phyloP scores from a whole-genome alignment of 2,888 invertebrate species.

The Megamerina dolium region DNA sequence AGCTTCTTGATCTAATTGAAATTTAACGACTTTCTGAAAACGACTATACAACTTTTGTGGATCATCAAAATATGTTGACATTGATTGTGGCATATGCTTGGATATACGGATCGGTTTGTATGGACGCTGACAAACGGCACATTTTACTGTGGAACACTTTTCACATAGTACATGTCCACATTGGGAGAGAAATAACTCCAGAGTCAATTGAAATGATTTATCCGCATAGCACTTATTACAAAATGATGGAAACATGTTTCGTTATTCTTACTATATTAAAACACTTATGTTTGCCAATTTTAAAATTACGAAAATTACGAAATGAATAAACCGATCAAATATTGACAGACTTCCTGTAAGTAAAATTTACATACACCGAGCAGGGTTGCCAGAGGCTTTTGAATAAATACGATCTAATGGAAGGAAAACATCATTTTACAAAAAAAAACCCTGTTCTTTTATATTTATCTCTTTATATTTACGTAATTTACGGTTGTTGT shows the following conservation, averaged over 20 bases:
- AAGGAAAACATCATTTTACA: no score
- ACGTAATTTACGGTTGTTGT: no score
- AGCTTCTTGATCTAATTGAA: slow-evolving; percentile 19
- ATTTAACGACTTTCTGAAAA: slow-evolving; percentile 17
- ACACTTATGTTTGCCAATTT: no score
- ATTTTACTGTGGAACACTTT: slow-evolving; percentile 12
- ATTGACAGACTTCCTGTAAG: no score
- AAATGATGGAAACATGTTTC: slow-evolving; percentile 2
- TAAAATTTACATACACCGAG: no score
- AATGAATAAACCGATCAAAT: no score
- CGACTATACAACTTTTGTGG: slow-evolving; percentile 12
- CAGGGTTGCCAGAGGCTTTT: no score
- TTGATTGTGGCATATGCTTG: slow-evolving; percentile 17
- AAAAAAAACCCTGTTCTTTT: no score
- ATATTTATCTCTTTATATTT: no score
- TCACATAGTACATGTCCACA: slow-evolving; percentile 23
- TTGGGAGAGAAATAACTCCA: slow-evolving; percentile 16
- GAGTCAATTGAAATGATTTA: slow-evolving; percentile 5
- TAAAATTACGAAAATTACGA: no score
- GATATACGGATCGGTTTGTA: slow-evolving; percentile 14
- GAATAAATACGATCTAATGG: no score
- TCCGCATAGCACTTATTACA: slow-evolving; percentile 22
- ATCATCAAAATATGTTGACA: slow-evolving; percentile 18
- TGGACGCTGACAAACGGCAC: slow-evolving; percentile 15
- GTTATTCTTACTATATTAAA: no score